Percentiles rank a stretch among this genome's conserved stretches.
phyloP scores from a whole-genome alignment of 2,113 vertebrate species.

The Motacilla alba region DNA sequence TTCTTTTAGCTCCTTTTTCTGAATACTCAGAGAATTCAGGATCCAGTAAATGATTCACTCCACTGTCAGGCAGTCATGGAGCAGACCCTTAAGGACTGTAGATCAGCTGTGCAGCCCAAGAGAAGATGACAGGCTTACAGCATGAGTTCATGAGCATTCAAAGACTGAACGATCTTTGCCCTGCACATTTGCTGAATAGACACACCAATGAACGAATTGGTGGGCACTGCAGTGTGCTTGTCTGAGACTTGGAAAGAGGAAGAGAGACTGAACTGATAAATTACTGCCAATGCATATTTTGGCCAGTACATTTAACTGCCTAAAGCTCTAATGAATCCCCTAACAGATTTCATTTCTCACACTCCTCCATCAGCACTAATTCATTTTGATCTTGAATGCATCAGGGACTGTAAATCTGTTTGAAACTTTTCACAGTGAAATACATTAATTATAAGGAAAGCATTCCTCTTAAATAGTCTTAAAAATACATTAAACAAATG shows the following conservation, averaged over 20 bases:
- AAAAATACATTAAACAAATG: conserved; percentile 22
- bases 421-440: conserved; percentile 4
- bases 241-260: not conserved
- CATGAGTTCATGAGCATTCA: not conserved
- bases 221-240: not conserved
- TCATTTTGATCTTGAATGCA: conserved; percentile 18
- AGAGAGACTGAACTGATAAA: not conserved
- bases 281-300: not conserved
- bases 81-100: not conserved
- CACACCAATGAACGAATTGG: not conserved
- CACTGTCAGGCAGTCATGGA: not conserved
- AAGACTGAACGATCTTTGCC: not conserved
- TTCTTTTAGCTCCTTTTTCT: not conserved
- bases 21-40: not conserved
- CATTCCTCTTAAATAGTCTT: not conserved
- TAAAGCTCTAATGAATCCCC: conserved; percentile 29
- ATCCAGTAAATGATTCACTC: not conserved
- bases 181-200: not conserved
- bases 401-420: conserved; percentile 4
- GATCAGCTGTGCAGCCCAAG: not conserved
- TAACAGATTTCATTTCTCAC: conserved; percentile 1
- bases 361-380: not conserved
- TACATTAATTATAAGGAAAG: not conserved
- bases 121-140: not conserved
- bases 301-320: not conserved